phyloP scores from a whole-genome alignment of 2,888 invertebrate species.

The Spodoptera exigua region DNA sequence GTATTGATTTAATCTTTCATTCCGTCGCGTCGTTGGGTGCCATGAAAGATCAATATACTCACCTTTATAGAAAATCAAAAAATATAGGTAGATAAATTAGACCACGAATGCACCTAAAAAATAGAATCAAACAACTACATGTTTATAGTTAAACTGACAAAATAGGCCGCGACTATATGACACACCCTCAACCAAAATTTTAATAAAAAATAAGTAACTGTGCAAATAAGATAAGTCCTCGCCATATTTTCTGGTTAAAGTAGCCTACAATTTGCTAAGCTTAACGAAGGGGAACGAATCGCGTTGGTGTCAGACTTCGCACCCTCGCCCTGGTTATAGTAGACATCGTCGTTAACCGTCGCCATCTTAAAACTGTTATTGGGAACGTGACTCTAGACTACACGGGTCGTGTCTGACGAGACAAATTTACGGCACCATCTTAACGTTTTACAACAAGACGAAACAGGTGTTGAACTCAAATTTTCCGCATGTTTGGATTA shows the following conservation, averaged over 20 bases:
- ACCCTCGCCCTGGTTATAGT: constrained; percentile 25
- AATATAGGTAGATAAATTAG: too few relatives aligned
- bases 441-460: background rate
- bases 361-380: constrained; percentile 37
- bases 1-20: too few relatives aligned
- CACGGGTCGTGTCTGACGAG: background rate
- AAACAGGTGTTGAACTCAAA: background rate
- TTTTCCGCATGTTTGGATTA: too few relatives aligned
- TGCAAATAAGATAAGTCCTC: constrained; percentile 1
- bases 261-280: constrained; percentile 11
- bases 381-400: constrained; percentile 33
- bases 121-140: too few relatives aligned
- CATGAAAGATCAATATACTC: too few relatives aligned
- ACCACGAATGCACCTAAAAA: too few relatives aligned
- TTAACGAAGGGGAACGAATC: constrained; percentile 30
- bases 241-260: constrained; percentile 1
- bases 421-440: constrained; percentile 5
- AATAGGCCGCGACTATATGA: too few relatives aligned
- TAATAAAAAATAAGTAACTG: too few relatives aligned
- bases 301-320: constrained; percentile 34
- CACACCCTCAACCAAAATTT: too few relatives aligned
- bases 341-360: constrained; percentile 14
- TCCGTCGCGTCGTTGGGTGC: too few relatives aligned
- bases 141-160: too few relatives aligned
- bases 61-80: too few relatives aligned